These are phyloP conservation scores for Pachyrhynchus sulphureomaculatus DNA, from an alignment of 1,140 invertebrate species.

Conservation along the genomic window DNA sequence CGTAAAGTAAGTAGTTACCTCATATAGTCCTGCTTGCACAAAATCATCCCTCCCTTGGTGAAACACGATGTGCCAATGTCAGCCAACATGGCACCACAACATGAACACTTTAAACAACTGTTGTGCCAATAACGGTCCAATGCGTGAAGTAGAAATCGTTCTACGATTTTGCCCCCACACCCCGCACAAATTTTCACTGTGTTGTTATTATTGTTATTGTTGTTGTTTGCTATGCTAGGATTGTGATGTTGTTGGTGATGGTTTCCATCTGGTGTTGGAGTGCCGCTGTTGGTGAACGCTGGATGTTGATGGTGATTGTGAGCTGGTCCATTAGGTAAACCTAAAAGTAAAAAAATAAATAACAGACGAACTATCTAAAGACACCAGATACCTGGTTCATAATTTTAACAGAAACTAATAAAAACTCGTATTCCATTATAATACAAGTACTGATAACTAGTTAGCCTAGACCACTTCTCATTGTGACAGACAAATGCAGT, in stretches of 20 bases:
- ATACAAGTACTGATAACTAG: too few species aligned
- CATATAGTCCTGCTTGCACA: constrained; percentile 91
- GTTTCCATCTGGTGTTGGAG: constrained; percentile 50
- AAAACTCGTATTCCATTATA: too few species aligned
- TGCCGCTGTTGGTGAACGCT: constrained; percentile 43
- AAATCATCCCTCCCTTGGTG: constrained; percentile 87
- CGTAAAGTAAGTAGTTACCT: constrained; percentile 65
- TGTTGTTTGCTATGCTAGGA: constrained; percentile 51
- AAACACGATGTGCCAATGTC: constrained; percentile 89
- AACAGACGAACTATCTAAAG: too few species aligned
- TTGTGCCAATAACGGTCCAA: constrained; percentile 93
- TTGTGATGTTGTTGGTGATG: constrained; percentile 52
- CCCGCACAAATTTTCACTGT: constrained; percentile 66
- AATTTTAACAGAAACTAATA: too few species aligned
- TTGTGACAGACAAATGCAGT: too few species aligned
- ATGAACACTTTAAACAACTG: constrained; percentile 88
- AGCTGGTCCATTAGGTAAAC: constrained; percentile 43
- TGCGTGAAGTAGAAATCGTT: constrained; percentile 83
- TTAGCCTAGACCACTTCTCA: too few species aligned
- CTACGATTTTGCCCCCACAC: constrained; percentile 78
- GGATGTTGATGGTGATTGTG: constrained; percentile 49
- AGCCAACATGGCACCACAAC: constrained; percentile 80
- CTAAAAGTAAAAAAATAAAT: constrained; percentile 37
- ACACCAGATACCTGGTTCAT: too few species aligned
- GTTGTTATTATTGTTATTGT: constrained; percentile 61